phyloP scores from a whole-genome alignment of 2,888 invertebrate genomes.

The Steinernema hermaphroditum region DNA sequence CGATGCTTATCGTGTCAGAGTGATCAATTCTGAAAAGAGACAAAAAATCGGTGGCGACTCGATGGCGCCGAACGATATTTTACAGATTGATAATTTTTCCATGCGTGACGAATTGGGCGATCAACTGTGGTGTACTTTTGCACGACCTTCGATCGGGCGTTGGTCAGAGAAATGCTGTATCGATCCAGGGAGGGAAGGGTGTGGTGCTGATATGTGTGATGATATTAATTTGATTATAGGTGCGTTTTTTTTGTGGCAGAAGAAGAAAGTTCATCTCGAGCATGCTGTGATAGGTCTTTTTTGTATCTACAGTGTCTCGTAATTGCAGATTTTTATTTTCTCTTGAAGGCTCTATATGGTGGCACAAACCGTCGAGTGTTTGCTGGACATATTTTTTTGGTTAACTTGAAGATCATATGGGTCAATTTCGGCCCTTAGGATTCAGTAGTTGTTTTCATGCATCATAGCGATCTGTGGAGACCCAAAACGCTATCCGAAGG shows the following conservation, averaged over 20 bases:
- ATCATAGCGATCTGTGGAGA: too few relatives aligned
- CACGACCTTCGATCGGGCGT: constrained; percentile 13
- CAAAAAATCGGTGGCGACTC: constrained; percentile 17
- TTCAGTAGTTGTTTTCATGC: too few relatives aligned
- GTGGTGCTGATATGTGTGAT: background rate
- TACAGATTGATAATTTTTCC: constrained; percentile 5
- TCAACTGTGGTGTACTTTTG: background rate
- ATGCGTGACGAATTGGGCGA: background rate
- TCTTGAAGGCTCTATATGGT: background rate
- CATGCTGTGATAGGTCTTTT: background rate
- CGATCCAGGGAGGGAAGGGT: background rate
- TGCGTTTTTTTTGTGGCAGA: background rate
- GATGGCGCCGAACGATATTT: constrained; percentile 28
- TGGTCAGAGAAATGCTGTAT: background rate
- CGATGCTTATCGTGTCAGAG: constrained; percentile 27
- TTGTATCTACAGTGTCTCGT: too few relatives aligned
- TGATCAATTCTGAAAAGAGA: constrained; percentile 21
- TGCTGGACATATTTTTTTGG: too few relatives aligned
- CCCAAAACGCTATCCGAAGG: too few relatives aligned
- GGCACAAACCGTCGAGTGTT: too few relatives aligned
- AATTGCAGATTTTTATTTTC: background rate
- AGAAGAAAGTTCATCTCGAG: background rate
- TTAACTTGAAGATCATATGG: too few relatives aligned
- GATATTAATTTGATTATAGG: background rate
- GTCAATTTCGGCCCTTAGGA: too few relatives aligned